A percentile compares a stretch with the other conserved stretches of the same genome.
These are phyloP conservation scores for Dendrolimus pini DNA, from an alignment of 2,888 invertebrate species.

Conservation along the genomic window DNA sequence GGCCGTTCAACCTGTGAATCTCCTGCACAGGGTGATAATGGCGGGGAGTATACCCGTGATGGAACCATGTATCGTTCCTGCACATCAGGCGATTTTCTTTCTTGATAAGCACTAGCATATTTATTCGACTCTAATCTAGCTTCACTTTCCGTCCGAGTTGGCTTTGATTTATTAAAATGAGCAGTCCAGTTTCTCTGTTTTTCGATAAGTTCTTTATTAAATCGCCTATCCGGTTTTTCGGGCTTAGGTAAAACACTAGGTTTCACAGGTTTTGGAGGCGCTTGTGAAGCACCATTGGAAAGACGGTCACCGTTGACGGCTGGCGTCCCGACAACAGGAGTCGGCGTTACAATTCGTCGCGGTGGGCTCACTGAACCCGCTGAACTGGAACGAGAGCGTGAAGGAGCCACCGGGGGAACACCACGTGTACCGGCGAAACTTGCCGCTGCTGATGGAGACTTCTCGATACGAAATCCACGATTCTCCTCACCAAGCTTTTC, in stretches of 20 bases:
- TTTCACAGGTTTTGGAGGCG: conserved; percentile 65
- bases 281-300: conserved; percentile 64
- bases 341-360: conserved; percentile 72
- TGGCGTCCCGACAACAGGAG: conserved; percentile 52
- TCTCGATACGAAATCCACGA: conserved; percentile 76
- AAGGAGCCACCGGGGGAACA: conserved; percentile 68
- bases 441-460: conserved; percentile 74
- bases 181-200: conserved; percentile 95
- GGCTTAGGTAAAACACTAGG: conserved; percentile 82
- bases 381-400: conserved; percentile 80
- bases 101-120: conserved; percentile 47
- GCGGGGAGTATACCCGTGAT: conserved; percentile 69
- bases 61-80: conserved; percentile 55
- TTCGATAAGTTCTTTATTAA: conserved; percentile 91
- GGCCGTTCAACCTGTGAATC: conserved; percentile 69
- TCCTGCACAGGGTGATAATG: conserved; percentile 76
- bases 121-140: conserved; percentile 46
- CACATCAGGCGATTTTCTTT: conserved; percentile 57
- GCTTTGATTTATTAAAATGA: conserved; percentile 88
- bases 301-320: conserved; percentile 56
- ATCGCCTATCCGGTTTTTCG: conserved; percentile 89
- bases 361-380: conserved; percentile 79
- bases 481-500: conserved; percentile 91
- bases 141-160: conserved; percentile 56
- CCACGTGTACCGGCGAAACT: conserved; percentile 75